phyloP scores from a whole-genome alignment of 2,797 vertebrate genomes.

The Sciaenops ocellatus region DNA sequence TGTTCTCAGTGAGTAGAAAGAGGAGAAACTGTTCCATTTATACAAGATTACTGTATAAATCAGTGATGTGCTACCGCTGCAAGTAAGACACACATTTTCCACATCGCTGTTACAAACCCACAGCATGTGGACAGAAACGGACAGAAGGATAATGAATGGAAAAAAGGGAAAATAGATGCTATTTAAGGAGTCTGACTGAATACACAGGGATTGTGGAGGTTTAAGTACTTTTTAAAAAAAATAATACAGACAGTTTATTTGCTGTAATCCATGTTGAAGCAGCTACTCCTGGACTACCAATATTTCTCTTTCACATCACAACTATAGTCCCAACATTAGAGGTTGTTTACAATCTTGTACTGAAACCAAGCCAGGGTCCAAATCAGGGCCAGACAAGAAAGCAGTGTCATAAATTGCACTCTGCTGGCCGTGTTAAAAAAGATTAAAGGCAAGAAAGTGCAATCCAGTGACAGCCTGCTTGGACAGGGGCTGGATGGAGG shows the following conservation, averaged over 20 bases:
- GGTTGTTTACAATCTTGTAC: constrained; percentile 58
- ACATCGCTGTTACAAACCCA: constrained; percentile 50
- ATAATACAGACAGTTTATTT: constrained; percentile 4
- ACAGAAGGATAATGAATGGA: constrained; percentile 52
- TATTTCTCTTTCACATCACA: constrained; percentile 31
- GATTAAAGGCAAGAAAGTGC: constrained; percentile 62
- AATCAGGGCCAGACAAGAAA: constrained; percentile 58
- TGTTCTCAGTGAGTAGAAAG: constrained; percentile 31
- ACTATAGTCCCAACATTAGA: constrained; percentile 29
- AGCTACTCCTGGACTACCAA: not conserved
- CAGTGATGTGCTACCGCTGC: constrained; percentile 39
- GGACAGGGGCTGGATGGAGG: constrained; percentile 42
- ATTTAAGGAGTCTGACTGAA: constrained; percentile 48
- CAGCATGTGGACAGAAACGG: constrained; percentile 46
- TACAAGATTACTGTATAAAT: constrained; percentile 41
- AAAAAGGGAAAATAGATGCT: constrained; percentile 34
- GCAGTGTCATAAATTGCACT: constrained; percentile 62
- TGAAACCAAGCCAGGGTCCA: constrained; percentile 44
- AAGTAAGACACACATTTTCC: constrained; percentile 61
- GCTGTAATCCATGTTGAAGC: not conserved
- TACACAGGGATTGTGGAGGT: not conserved
- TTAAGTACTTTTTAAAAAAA: not conserved
- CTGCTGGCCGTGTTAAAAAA: constrained; percentile 57
- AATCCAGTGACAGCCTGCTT: constrained; percentile 53
- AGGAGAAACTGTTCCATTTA: constrained; percentile 43